Base-by-base conservation (phyloP, 2,797 vertebrate species). In the Crypturellus tataupa region DNA sequence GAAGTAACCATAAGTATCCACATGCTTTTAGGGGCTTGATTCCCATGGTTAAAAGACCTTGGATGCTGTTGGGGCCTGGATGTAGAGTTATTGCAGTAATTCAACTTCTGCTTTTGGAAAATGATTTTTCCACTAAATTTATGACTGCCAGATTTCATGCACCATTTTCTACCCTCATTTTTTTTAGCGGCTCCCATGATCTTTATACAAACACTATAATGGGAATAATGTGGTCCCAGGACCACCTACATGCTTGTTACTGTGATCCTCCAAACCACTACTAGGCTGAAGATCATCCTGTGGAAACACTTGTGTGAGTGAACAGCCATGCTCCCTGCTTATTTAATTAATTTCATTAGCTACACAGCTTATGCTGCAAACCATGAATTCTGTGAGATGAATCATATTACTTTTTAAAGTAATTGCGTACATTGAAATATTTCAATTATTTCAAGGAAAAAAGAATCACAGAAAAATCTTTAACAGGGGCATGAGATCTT, bases 381-480 rank as follows among this genome's bases (percentile, higher is more conserved):
- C 55, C 58, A 80, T 55, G 71, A 58, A 9, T 16, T 78, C 89
- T 70, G 68, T 37, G 72, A 89, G 90, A 75, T 89, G 85, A 94
- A 95, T 87, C 73, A 33, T 40, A 39, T 49, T 95, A 92, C 70
- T 94, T 87, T 76, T 94, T 85, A 92, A 93, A 92, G 37, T 89
- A 90, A 51, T 44, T 23, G 33, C 85, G 58, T 59, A 65, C 21
- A 71, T 55, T 92, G 86, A 87, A 95, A 87, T 76, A 95, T 27
- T 80, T 83, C 42, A 18, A 55, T 24, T 80, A 65, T 37, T 42
- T 16, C 27, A 82, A 73, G 35, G 12, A 7, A 63, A 81, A 73
- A 37, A 35, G 31, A 23, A n/a, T 29, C 27, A 75, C 42, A 76
- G 59, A 72, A 92, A 72, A 84, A 49, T 46, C 53, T 92, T 84